phyloP scores from a whole-genome alignment of 2,113 vertebrate species.

The Papio anubis region DNA sequence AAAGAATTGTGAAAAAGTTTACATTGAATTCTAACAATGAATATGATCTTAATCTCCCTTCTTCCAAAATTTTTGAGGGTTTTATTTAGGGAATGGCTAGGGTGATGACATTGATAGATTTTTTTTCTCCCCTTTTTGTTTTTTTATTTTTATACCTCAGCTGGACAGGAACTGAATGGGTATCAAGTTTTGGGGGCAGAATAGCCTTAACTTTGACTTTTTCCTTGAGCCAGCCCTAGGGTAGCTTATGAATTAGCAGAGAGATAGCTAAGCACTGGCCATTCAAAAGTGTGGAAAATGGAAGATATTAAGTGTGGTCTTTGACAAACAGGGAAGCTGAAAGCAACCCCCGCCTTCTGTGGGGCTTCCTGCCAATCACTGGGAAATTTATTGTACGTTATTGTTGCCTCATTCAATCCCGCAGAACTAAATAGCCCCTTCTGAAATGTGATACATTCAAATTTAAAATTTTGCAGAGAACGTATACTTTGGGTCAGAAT shows the following conservation, averaged over 20 bases:
- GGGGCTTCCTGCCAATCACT: not conserved
- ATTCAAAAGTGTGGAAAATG: not conserved
- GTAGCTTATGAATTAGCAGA: not conserved
- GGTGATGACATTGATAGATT: not conserved
- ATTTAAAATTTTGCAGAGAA: not conserved
- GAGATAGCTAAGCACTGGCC: not conserved
- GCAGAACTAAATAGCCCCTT: not conserved
- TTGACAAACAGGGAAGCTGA: not conserved
- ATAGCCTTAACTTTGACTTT: not conserved
- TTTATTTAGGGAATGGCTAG: not conserved
- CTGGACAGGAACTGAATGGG: not conserved
- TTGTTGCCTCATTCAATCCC: not conserved
- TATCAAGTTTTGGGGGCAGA: not conserved
- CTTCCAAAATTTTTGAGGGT: not conserved
- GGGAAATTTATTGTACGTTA: not conserved
- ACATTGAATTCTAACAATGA: not conserved
- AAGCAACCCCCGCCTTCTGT: not conserved
- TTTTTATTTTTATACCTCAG: not conserved
- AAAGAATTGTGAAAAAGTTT: not conserved
- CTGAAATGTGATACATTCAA: not conserved
- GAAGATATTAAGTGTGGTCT: not conserved
- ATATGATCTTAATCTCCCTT: not conserved
- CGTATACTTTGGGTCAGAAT: not conserved
- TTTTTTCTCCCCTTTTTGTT: accelerated
- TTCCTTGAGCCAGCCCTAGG: not conserved